phyloP scores from a whole-genome alignment of 2,888 invertebrate genomes.

The Nebria salina region DNA sequence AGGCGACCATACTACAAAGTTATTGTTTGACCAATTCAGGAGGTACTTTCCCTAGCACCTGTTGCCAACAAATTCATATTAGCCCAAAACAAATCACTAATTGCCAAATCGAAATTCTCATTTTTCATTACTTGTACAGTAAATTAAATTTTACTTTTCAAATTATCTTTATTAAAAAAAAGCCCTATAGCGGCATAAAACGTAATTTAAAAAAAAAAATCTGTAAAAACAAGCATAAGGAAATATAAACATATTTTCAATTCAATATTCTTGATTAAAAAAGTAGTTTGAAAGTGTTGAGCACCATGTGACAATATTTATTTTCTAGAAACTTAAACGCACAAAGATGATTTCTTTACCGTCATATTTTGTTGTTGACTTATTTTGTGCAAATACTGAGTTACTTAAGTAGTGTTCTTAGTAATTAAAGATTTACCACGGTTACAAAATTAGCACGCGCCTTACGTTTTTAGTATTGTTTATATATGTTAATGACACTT shows the following conservation, averaged over 20 bases:
- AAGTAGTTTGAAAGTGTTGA: too few species aligned
- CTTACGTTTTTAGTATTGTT: neutral
- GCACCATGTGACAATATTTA: neutral
- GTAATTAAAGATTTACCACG: neutral
- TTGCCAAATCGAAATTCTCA: too few species aligned
- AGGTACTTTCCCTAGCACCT: slow-evolving; percentile 3
- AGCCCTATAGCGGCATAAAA: too few species aligned
- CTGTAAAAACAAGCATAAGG: too few species aligned
- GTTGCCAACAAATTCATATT: neutral
- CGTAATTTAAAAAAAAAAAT: too few species aligned
- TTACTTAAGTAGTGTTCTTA: neutral
- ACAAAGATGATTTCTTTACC: neutral
- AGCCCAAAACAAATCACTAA: neutral
- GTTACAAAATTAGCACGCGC: neutral
- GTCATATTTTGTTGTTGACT: neutral
- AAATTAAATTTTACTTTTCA: too few species aligned
- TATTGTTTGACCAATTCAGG: slow-evolving; percentile 30
- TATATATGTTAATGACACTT: neutral
- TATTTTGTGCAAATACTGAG: neutral
- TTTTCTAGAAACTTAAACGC: neutral
- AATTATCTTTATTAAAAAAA: too few species aligned
- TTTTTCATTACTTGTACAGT: too few species aligned
- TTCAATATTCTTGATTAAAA: too few species aligned
- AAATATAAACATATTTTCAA: too few species aligned
- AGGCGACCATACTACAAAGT: slow-evolving; percentile 33